A percentile compares a stretch with the other conserved stretches of the same genome.
Conservation (phyloP, 1,140 invertebrate species). For the Centruroides sculpturatus region DNA sequence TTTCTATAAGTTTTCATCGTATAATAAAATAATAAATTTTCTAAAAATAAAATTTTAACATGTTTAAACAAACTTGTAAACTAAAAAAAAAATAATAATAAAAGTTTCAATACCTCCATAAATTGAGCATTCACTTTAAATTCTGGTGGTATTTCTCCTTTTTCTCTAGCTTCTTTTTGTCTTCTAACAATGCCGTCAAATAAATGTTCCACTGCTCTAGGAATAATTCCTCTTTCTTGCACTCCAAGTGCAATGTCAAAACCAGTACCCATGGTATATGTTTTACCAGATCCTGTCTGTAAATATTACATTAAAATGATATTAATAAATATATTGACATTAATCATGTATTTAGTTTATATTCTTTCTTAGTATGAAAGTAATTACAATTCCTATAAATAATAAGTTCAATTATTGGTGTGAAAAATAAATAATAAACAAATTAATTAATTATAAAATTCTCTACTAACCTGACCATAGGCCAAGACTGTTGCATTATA, state of each 20-base stretch:
- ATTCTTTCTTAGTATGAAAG: too few species aligned
- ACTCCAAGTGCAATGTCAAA: conserved; percentile 65
- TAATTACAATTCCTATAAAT: too few species aligned
- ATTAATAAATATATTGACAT: too few species aligned
- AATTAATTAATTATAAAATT: neutral
- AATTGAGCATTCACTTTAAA: conserved; percentile 60
- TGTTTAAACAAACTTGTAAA: too few species aligned
- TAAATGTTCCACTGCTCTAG: conserved; percentile 77
- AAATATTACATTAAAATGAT: conserved; percentile 4
- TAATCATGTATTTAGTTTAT: too few species aligned
- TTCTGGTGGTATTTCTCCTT: conserved; percentile 48
- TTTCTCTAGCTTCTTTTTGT: conserved; percentile 42
- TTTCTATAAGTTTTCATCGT: too few species aligned
- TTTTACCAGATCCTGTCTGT: conserved; percentile 91
- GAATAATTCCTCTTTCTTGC: conserved; percentile 73
- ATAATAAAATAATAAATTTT: too few species aligned
- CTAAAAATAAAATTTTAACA: too few species aligned
- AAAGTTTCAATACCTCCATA: conserved; percentile 24
- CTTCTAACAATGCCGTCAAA: conserved; percentile 62
- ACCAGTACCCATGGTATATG: conserved; percentile 96
- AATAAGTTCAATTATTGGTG: too few species aligned
- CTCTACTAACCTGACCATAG: conserved; percentile 63
- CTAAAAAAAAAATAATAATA: too few species aligned
- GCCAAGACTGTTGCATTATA: conserved; percentile 92
- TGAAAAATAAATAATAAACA: too few species aligned